Evolutionary conservation across 2,888 invertebrate genomes (phyloP).

Genomic region (Cecidostiba fungosa): DNA sequence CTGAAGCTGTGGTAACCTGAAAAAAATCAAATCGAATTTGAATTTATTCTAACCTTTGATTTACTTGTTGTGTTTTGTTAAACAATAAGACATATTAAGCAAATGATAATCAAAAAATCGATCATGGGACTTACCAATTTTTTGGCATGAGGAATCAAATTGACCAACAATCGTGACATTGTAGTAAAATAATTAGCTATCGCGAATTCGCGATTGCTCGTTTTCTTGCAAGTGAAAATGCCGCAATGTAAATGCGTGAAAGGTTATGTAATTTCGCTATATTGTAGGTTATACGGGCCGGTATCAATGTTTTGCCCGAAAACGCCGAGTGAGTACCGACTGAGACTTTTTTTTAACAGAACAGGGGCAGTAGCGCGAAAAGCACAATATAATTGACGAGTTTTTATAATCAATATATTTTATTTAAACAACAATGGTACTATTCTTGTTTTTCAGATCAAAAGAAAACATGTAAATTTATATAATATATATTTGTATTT

Average conservation of each 20-base stretch:
- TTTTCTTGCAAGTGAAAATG: slow-evolving; percentile 21
- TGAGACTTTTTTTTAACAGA: neutral
- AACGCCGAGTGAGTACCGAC: slow-evolving; percentile 4
- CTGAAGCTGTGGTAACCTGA: slow-evolving; percentile 63
- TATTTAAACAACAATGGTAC: slow-evolving; percentile 62
- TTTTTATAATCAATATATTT: slow-evolving; percentile 62
- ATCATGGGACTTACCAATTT: slow-evolving; percentile 70
- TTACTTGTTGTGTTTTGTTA: neutral
- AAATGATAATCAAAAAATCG: neutral
- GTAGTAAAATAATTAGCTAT: slow-evolving; percentile 48
- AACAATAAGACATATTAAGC: neutral
- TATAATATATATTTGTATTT: slow-evolving; percentile 53
- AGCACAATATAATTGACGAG: slow-evolving; percentile 38
- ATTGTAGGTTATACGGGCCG: slow-evolving; percentile 19
- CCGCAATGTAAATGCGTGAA: slow-evolving; percentile 39
- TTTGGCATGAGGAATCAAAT: slow-evolving; percentile 69
- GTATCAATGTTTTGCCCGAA: slow-evolving; percentile 5
- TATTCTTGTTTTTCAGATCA: slow-evolving; percentile 55
- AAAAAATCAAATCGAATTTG: slow-evolving; percentile 24
- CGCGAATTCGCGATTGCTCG: slow-evolving; percentile 20
- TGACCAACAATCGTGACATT: slow-evolving; percentile 73
- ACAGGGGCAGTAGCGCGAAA: neutral
- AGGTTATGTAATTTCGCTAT: slow-evolving; percentile 57
- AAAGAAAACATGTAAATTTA: slow-evolving; percentile 52
- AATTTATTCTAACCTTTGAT: slow-evolving; percentile 16